Evolutionary conservation across 2,113 vertebrate genomes (phyloP), one percentile per base, ranked within the genome.

Genomic region (Pachyramphus minor): DNA sequence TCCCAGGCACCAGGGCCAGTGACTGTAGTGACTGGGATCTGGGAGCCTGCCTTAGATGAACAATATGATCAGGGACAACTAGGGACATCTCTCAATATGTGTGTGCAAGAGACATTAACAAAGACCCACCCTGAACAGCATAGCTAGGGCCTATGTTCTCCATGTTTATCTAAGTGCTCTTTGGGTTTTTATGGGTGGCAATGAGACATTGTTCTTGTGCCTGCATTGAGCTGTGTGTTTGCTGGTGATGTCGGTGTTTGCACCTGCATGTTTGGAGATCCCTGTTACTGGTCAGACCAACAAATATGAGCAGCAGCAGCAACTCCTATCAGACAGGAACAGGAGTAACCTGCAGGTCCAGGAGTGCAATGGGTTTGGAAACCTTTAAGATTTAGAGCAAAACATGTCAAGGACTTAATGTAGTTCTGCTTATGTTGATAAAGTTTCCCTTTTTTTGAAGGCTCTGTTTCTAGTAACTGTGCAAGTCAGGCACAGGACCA

Each of bases 31-130:
- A 50, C 23, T 47, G 31, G n/a, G 25, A 44, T 39, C 28, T 60
- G 31, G 14, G 19, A 21, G 6, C 5, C 24, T 64, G 49, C 7
- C 56, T 75, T 60, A 20, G 14, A 63, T 2, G 1, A 73, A 49
- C 9, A 58, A 58, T 22, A 7, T 45, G 22, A 68, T 9, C 25
- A 50, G 24, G 22, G 28, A 3, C 17, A 35, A 16, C 37, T 47
- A 35, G 12, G 12, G 0, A 0, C 63, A 71, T 24, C 27, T 75
- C 41, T 14, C 4, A 50, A 18, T 45, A 14, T 31, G 13, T 11
- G 18, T 52, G 30, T 14, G 22, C 9, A 31, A 19, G 8, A 69
- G 31, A 39, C 5, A 12, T 23, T 23, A 59, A 5, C 21, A 44
- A 84, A 84, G 14, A 15, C 18, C 24, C 31, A 66, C 20, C 24